These are phyloP conservation scores for Lasioglossum leucozonium DNA, from an alignment of 2,888 invertebrate species.

Conservation along the genomic window DNA sequence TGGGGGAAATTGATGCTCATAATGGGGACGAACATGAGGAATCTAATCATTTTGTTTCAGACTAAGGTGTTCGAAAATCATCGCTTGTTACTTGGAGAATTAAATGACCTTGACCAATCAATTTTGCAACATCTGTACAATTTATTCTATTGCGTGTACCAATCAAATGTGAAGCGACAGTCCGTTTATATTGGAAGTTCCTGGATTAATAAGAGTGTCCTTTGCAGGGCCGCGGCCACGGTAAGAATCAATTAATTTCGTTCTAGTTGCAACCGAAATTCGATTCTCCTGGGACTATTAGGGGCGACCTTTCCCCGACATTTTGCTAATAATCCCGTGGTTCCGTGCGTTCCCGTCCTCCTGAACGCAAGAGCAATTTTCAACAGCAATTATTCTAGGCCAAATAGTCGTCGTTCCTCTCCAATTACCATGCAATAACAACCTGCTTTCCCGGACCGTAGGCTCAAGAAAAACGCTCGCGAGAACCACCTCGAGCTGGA, in stretches of 20 bases:
- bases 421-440: conserved; percentile 42
- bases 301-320: conserved; percentile 1
- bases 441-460: background rate
- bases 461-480: background rate
- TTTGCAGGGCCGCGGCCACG: background rate
- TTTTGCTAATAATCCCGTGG: conserved; percentile 6
- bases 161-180: background rate
- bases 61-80: too few species aligned
- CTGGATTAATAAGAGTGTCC: background rate
- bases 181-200: background rate
- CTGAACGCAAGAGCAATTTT: background rate
- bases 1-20: too few species aligned
- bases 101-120: background rate
- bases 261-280: background rate
- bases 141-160: background rate
- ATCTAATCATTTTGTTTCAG: background rate
- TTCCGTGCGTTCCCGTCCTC: background rate
- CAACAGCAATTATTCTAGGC: conserved; percentile 8
- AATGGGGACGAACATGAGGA: background rate
- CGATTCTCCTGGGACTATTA: background rate
- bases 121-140: background rate
- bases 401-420: conserved; percentile 5
- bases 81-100: background rate
- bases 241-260: conserved; percentile 7
- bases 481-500: background rate